Base-by-base conservation (phyloP, 2,113 vertebrate species). In the Speoplatyrhinus poulsoni region DNA sequence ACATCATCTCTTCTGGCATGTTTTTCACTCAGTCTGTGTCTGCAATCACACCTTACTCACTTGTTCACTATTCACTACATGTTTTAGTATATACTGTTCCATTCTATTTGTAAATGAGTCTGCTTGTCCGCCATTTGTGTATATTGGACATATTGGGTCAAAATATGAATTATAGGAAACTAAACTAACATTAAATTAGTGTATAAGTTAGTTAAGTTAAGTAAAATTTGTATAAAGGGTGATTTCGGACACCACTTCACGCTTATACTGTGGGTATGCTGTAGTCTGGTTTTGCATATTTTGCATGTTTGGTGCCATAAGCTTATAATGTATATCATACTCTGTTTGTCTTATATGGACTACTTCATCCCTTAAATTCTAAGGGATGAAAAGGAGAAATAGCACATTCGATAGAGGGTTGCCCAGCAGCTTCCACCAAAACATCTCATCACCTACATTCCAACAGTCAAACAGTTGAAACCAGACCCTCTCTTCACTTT, bases 371-470 rank as follows among this genome's bases (percentile, higher is more conserved):
- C 32, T 13, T 19, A 26, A 3, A 26, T 3, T 26, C 2, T 26
- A 26, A 26, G 26, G 26, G 26, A 26, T 26, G 26, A 26, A 26
- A 26, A 26, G 1, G 26, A 26, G 26, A 26, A 3, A 26, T 26
- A 26, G 26, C 26, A 26, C 58, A 4, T 60, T 13, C 3, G 3
- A 11, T 3, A 52, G 13, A 52, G 11, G 46, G 32, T 10, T 17
- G 10, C 8, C 10, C 26, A 50, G 65, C 65, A 50, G 49, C 3
- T 8, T 41, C 15, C 60, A 17, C 13, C 53, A 72, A 60, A 60
- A 70, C 54, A 52, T 58, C 75, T 70, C 65, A 68, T 81, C 80
- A 83, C 78, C 69, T 82, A 60, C 26, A 58, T 75, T 81, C 76
- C 69, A 81, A 62, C 70, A 81, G 74, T 65, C 67, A 63, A 60